phyloP scores from a whole-genome alignment of 2,797 vertebrate genomes.

The Xenopus petersii region DNA sequence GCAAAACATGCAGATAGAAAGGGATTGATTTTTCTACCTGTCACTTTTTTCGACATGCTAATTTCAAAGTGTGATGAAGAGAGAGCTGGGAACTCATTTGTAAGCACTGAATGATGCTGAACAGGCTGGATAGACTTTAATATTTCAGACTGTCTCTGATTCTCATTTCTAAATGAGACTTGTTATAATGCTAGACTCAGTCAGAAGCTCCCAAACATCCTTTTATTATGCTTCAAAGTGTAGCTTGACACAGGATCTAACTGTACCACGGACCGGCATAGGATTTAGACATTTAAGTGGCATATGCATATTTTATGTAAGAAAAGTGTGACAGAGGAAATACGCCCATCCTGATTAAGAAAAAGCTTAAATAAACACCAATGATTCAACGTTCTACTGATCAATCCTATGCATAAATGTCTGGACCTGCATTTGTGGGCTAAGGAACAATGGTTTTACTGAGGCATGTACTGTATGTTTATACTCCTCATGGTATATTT shows the following conservation, averaged over 20 bases:
- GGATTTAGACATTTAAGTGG: neutral
- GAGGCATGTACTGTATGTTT: no score
- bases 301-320: no score
- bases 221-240: constrained; percentile 18
- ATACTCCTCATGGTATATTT: no score
- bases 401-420: no score
- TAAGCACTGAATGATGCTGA: constrained; percentile 43
- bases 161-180: constrained; percentile 21
- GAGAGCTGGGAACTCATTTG: constrained; percentile 38
- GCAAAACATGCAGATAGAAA: constrained; percentile 39
- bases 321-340: no score
- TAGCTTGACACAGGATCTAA: neutral
- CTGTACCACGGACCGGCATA: neutral
- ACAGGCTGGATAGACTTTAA: constrained; percentile 40
- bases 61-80: constrained; percentile 45
- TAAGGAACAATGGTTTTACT: no score
- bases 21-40: constrained; percentile 49
- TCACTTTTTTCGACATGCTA: constrained; percentile 48
- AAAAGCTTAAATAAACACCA: no score
- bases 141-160: constrained; percentile 25
- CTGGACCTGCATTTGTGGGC: no score
- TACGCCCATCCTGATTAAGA: no score
- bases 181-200: constrained; percentile 18
- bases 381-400: no score
- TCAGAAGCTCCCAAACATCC: neutral